Base-by-base conservation (phyloP, 1,140 invertebrate genomes). In the Drosophila nannoptera region DNA sequence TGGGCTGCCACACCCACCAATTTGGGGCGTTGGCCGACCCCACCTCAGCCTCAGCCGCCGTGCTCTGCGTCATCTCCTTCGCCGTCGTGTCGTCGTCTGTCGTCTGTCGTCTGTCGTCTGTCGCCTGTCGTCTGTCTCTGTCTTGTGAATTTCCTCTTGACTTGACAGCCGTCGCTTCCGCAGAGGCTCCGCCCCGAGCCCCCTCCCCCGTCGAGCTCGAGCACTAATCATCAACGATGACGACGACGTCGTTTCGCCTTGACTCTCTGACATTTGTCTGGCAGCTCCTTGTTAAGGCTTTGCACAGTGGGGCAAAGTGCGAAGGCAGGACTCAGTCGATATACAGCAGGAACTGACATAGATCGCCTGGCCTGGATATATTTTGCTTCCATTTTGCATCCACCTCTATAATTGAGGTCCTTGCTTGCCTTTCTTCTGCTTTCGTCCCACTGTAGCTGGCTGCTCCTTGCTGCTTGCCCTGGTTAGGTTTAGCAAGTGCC, bases 241-340 rank as follows among this genome's bases (percentile, higher is more conserved):
- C 46, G 53, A 50, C 40, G 38, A 43, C 46, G 43, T 61, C 40
- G 49, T 33, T 54, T 60, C 53, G 73, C 65, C 77, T 76, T 69
- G 70, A 64, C 55, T 76, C 78, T 73, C 80, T 84, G 80, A 83
- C 78, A 78, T 82, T 72, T 81, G 63, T 73, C 69, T 61, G n/a
- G 12, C 40, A 14, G 40, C 50, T 61, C 40, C 43, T 48, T 45
- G 61, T 40, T 46, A 49, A 54, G 69, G 48, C 63, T 31, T 14
- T 38, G 49, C 50, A 71, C 64, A 61, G 7, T 71, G 63, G 50
- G 38, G 5, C 22, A 5, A 52, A 31, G 6, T 12, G 9, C 5
- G n/a, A n/a, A n/a, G n/a, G n/a, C n/a, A n/a, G n/a, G n/a, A n/a
- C n/a, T n/a, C n/a, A n/a, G n/a, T n/a, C n/a, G n/a, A n/a, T n/a